Evolutionary conservation across 1,140 invertebrate genomes (phyloP).

Genomic region (Drosophila chauvacae): DNA sequence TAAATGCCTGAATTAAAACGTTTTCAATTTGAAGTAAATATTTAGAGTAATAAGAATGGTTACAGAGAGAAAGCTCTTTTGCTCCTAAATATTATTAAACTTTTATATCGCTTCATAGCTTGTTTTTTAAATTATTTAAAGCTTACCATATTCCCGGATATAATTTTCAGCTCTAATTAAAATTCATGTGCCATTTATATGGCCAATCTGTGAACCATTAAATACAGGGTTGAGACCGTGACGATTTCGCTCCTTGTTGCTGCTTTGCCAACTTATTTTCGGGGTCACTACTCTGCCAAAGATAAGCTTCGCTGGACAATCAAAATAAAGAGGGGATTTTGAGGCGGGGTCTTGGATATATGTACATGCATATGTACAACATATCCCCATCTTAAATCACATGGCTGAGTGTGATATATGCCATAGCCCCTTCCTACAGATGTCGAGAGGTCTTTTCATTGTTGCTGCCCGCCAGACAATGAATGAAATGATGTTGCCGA

Average conservation of each 20-base stretch:
- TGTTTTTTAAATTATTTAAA: not conserved
- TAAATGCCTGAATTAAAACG: too few species aligned
- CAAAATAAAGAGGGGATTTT: not conserved
- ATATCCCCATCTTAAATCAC: constrained; percentile 14
- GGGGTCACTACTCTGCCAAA: constrained; percentile 43
- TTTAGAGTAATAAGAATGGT: too few species aligned
- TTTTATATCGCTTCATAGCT: not conserved
- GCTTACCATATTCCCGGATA: not conserved
- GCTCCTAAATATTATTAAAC: too few species aligned
- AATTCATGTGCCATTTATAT: constrained; percentile 7
- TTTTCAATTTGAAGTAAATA: too few species aligned
- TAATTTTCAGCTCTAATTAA: constrained; percentile 1
- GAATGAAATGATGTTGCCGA: constrained; percentile 56
- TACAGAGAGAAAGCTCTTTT: too few species aligned
- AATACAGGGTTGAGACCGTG: constrained; percentile 36
- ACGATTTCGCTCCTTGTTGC: constrained; percentile 24
- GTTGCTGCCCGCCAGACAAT: constrained; percentile 53
- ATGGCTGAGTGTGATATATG: constrained; percentile 28
- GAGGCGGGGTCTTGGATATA: constrained; percentile 10
- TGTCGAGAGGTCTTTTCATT: constrained; percentile 34
- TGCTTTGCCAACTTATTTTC: constrained; percentile 35
- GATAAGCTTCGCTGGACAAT: constrained; percentile 68
- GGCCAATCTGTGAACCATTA: constrained; percentile 40
- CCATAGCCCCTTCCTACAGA: constrained; percentile 66
- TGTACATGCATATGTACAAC: constrained; percentile 1